phyloP scores from a whole-genome alignment of 92 coral and sea anemone species.

The Pocillopora meandrina region DNA sequence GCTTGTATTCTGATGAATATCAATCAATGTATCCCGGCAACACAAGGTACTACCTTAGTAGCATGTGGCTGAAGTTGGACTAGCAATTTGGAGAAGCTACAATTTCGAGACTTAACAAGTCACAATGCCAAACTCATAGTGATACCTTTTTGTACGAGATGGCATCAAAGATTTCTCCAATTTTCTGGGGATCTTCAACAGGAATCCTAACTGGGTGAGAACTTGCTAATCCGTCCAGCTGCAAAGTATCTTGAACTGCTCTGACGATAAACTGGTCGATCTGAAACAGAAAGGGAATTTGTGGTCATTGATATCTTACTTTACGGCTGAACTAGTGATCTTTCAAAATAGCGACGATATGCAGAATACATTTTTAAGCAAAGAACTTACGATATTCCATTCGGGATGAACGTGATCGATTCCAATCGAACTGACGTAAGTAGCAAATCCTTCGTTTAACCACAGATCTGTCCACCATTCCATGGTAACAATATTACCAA shows the following conservation, averaged over 20 bases:
- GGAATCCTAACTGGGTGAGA: conserved; percentile 81
- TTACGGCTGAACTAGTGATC: neutral
- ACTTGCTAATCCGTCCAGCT: conserved; percentile 74
- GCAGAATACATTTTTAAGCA: neutral
- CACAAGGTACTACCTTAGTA: no score
- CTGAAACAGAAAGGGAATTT: conserved; percentile 29
- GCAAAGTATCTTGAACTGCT: conserved; percentile 49
- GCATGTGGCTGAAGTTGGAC: no score
- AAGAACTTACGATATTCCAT: conserved; percentile 69
- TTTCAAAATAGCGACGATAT: neutral
- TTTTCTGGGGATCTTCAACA: conserved; percentile 69
- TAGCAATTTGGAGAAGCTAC: no score
- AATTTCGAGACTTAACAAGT: no score
- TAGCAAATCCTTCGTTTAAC: conserved; percentile 96
- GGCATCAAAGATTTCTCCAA: conserved; percentile 74
- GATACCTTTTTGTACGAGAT: conserved; percentile 86
- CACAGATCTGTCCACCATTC: conserved; percentile 97
- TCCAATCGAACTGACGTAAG: conserved; percentile 59
- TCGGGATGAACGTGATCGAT: conserved; percentile 65
- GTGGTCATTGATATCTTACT: neutral
- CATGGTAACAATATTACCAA: conserved; percentile 95
- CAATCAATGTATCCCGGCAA: no score
- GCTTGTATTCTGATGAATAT: no score
- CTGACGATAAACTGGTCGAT: conserved; percentile 62
- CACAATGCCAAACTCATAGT: neutral